Conservation (phyloP, 2,797 vertebrate species). For the Neomorphus geoffroyi region DNA sequence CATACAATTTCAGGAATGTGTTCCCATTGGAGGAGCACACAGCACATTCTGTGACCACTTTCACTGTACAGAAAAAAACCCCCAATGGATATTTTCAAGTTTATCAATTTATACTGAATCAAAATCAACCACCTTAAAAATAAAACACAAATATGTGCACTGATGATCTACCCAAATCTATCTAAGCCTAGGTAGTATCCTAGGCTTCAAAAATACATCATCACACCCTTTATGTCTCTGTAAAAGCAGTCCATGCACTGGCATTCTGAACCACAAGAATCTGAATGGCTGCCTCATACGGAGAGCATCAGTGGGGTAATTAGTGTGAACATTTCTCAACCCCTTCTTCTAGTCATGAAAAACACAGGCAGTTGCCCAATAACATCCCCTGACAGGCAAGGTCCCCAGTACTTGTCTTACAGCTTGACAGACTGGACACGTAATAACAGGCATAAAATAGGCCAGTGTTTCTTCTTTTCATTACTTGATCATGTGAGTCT, state of each 20-base stretch:
- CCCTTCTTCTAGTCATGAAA: background rate
- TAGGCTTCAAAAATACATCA: background rate
- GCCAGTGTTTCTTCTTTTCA: background rate
- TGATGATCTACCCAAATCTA: background rate
- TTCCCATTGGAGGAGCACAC: background rate
- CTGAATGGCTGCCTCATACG: background rate
- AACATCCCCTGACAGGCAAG: background rate
- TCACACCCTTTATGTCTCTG: background rate
- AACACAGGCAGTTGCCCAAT: background rate
- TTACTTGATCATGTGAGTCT: slow-evolving; percentile 80
- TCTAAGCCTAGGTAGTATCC: background rate
- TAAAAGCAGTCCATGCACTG: background rate
- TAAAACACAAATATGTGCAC: background rate
- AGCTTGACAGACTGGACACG: background rate
- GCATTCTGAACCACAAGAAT: background rate
- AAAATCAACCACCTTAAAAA: background rate
- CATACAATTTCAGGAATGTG: background rate
- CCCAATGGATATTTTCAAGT: background rate
- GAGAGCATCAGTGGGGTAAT: background rate
- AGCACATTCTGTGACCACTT: background rate
- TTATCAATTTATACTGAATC: background rate
- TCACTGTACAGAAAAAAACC: background rate
- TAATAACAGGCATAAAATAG: background rate
- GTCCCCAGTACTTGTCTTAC: background rate
- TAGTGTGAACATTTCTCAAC: background rate